Conservation (phyloP, 2,113 vertebrate species). For the Oryctolagus cuniculus region mOryCun1.1 NC_091433.1:147106501-147107000, state of each 20-base stretch:
- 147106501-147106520: conserved; percentile 35
- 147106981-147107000: background rate
- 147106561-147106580: background rate
- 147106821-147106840: conserved; percentile 38
- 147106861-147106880: background rate
- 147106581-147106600: background rate
- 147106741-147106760: background rate
- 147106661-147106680: conserved; percentile 14
- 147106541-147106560: conserved; percentile 48
- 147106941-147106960: conserved; percentile 54
- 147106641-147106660: background rate
- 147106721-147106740: conserved; percentile 50
- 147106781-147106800: background rate
- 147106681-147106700: conserved; percentile 24
- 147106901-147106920: background rate
- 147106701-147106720: conserved; percentile 44
- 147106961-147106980: background rate
- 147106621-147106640: background rate
- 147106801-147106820: background rate
- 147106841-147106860: background rate
- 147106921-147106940: conserved; percentile 34
- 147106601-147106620: conserved; percentile 44
- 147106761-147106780: background rate
- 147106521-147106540: background rate
- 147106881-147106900: conserved; percentile 21